phyloP scores from a whole-genome alignment of 2,797 vertebrate species.

The Poliocrania exsul region DNA sequence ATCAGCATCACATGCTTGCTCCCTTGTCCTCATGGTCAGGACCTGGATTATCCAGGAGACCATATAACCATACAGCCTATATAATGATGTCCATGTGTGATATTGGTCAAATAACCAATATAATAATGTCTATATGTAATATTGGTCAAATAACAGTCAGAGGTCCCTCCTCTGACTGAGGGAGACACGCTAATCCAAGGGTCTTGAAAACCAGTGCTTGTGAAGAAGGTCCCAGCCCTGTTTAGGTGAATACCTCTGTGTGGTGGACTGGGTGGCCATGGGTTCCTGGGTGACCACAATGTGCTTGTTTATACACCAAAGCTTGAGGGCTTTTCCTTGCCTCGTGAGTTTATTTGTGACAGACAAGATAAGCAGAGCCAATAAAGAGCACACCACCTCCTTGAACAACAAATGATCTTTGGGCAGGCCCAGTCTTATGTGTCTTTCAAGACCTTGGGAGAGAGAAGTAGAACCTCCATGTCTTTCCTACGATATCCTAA shows the following conservation, averaged over 20 bases:
- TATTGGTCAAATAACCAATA: background rate
- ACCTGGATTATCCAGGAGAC: background rate
- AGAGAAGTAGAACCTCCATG: background rate
- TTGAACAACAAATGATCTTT: background rate
- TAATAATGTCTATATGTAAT: too few species aligned
- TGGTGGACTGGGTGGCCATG: background rate
- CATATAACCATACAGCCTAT: fast-evolving
- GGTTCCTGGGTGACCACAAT: background rate
- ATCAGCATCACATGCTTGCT: background rate
- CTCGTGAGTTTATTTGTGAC: background rate
- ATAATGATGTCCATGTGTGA: too few species aligned
- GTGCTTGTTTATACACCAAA: background rate
- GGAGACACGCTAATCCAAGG: background rate
- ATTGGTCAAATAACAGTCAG: background rate
- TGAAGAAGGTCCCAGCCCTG: background rate
- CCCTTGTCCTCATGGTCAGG: background rate
- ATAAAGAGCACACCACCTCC: background rate
- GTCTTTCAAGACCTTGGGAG: background rate
- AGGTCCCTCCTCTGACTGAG: background rate
- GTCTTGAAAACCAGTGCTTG: background rate
- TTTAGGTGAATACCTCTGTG: background rate
- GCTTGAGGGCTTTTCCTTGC: background rate
- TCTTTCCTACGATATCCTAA: background rate
- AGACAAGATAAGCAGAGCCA: background rate
- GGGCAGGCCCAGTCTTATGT: fast-evolving